Conservation (phyloP, 1,140 invertebrate species). For the Magallana ariakensis region DNA sequence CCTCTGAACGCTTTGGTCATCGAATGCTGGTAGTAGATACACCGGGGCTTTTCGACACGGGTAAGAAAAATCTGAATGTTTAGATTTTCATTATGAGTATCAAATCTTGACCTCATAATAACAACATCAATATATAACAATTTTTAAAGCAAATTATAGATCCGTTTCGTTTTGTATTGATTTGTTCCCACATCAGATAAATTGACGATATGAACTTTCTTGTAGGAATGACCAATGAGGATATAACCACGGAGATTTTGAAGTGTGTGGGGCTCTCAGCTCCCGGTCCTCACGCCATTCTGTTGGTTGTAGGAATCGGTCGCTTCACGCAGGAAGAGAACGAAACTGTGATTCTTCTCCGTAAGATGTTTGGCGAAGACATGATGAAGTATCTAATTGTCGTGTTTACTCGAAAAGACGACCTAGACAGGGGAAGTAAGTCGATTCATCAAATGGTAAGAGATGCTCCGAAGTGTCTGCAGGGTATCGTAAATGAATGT, state of each 20-base stretch:
- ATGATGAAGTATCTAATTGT: constrained; percentile 52
- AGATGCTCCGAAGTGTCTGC: constrained; percentile 31
- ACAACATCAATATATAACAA: no score
- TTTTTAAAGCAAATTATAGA: no score
- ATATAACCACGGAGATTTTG: constrained; percentile 44
- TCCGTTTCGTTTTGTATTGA: no score
- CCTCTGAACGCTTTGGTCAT: constrained; percentile 14
- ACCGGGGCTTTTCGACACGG: constrained; percentile 42
- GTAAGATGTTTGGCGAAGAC: constrained; percentile 45
- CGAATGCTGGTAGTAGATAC: constrained; percentile 36
- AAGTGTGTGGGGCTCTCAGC: constrained; percentile 55
- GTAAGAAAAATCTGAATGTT: neutral
- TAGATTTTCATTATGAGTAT: no score
- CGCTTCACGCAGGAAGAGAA: constrained; percentile 56
- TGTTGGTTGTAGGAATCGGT: constrained; percentile 46
- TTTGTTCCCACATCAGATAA: no score
- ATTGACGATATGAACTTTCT: neutral
- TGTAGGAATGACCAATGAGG: constrained; percentile 24
- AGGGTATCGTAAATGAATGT: constrained; percentile 36
- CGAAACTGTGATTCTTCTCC: constrained; percentile 24
- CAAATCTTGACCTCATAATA: no score
- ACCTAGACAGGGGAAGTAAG: constrained; percentile 37
- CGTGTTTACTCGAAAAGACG: constrained; percentile 49
- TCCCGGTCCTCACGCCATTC: constrained; percentile 59
- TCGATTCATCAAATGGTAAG: constrained; percentile 27